Evolutionary conservation across 2,113 vertebrate genomes (phyloP).

Genomic region (Osmerus eperlanus): DNA sequence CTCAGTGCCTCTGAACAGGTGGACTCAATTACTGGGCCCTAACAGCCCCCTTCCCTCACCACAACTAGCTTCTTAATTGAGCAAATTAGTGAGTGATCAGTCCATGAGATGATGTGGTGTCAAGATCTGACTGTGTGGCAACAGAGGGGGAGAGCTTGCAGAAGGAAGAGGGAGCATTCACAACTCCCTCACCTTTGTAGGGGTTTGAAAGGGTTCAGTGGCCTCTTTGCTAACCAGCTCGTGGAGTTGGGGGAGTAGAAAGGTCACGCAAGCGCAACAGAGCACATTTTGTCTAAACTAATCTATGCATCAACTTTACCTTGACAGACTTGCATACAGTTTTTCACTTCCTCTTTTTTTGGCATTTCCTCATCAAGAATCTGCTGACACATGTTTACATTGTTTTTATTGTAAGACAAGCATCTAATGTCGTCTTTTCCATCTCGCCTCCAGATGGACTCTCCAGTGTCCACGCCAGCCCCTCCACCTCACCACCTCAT

Average conservation of each 20-base stretch:
- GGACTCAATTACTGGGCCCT: conserved; percentile 67
- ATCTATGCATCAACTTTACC: conserved; percentile 12
- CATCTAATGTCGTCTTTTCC: conserved; percentile 42
- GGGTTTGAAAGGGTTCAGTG: conserved; percentile 30
- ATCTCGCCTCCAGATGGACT: conserved; percentile 85
- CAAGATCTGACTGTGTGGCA: conserved; percentile 35
- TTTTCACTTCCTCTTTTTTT: conserved; percentile 38
- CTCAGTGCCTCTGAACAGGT: conserved; percentile 65
- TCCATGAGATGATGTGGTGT: conserved; percentile 56
- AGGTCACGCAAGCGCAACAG: conserved; percentile 9
- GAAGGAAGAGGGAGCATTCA: conserved; percentile 29
- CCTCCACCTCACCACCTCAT: conserved; percentile 92
- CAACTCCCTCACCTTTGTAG: conserved; percentile 30
- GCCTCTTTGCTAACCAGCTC: conserved; percentile 45
- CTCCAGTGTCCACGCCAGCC: conserved; percentile 89
- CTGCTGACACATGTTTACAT: conserved; percentile 43
- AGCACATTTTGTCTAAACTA: conserved; percentile 5
- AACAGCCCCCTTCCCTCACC: conserved; percentile 39
- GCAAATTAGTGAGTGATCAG: conserved; percentile 65
- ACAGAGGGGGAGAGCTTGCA: conserved; percentile 27
- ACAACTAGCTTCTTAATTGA: conserved; percentile 58
- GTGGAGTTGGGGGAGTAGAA: conserved; percentile 24
- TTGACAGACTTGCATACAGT: conserved; percentile 18
- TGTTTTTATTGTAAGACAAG: conserved; percentile 28
- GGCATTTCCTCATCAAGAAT: conserved; percentile 34